phyloP scores from a whole-genome alignment of 1,140 invertebrate genomes.

The Heterodera schachtii region DNA sequence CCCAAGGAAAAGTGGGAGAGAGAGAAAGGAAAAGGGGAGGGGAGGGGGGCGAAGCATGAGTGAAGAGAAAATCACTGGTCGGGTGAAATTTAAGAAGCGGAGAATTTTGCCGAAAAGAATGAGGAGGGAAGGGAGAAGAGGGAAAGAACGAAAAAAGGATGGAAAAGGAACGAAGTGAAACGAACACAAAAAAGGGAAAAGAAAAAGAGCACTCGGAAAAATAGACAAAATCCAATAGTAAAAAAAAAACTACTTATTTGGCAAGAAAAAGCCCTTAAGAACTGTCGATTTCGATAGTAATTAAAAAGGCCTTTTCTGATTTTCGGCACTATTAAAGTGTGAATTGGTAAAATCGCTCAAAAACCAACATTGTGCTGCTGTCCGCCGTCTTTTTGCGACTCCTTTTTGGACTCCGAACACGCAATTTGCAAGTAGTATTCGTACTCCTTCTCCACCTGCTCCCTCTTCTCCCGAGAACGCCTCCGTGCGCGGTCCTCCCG shows the following conservation, averaged over 20 bases:
- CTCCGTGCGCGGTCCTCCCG: slow-evolving; percentile 3
- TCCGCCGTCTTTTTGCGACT: background rate
- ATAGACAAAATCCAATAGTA: background rate
- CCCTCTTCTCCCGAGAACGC: background rate
- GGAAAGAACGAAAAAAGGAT: background rate
- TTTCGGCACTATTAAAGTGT: too few relatives aligned
- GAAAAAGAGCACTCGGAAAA: background rate
- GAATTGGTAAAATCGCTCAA: background rate
- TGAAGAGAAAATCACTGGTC: background rate
- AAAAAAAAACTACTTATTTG: background rate
- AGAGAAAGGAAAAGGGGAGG: background rate
- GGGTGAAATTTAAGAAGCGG: slow-evolving; percentile 10
- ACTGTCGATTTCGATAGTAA: too few relatives aligned
- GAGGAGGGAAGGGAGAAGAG: background rate
- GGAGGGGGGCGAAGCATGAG: background rate
- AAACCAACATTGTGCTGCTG: background rate
- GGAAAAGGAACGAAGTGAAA: background rate
- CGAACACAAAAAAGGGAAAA: background rate
- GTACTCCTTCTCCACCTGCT: background rate
- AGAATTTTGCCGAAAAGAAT: background rate
- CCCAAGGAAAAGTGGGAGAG: background rate
- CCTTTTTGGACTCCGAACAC: slow-evolving; percentile 1
- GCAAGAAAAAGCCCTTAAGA: too few relatives aligned
- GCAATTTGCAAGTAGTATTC: background rate
- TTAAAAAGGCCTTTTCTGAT: too few relatives aligned